A percentile compares a stretch with the other conserved stretches of the same genome.
Conservation (phyloP, 2,888 invertebrate genomes). For the Dyspetes luteomarginatus region DNA sequence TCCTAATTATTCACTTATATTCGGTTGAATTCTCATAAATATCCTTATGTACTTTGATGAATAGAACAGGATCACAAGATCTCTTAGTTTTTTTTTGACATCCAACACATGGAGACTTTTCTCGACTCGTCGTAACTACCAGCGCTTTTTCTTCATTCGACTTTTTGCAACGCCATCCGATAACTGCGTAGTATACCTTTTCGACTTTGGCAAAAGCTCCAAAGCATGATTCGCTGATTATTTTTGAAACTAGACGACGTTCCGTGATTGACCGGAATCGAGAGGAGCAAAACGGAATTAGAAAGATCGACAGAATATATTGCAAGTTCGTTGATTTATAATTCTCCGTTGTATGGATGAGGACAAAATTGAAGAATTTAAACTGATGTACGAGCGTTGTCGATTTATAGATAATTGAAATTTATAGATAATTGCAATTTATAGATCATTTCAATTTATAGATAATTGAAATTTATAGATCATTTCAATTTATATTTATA, state of each 20-base stretch:
- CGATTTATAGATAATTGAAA: too few species aligned
- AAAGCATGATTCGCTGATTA: slow-evolving; percentile 64
- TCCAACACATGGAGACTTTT: neutral
- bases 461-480: too few species aligned
- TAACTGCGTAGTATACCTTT: slow-evolving; percentile 61
- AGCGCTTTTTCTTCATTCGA: slow-evolving; percentile 14
- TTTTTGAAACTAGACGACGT: slow-evolving; percentile 67
- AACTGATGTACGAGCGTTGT: too few species aligned
- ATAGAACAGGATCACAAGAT: too few species aligned
- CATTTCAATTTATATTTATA: too few species aligned
- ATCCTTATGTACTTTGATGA: too few species aligned
- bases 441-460: too few species aligned
- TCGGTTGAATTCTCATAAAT: too few species aligned
- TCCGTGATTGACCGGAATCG: slow-evolving; percentile 49
- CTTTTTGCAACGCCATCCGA: slow-evolving; percentile 45
- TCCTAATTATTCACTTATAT: too few species aligned
- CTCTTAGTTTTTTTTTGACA: neutral
- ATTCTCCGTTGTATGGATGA: neutral
- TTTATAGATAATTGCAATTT: too few species aligned
- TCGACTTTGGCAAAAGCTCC: slow-evolving; percentile 67
- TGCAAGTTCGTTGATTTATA: neutral
- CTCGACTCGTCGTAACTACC: slow-evolving; percentile 14
- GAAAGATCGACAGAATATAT: slow-evolving; percentile 9
- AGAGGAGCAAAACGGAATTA: slow-evolving; percentile 28
- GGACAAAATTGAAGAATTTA: too few species aligned